Conservation (phyloP, 1,140 invertebrate species). For the Halesus radiatus region DNA sequence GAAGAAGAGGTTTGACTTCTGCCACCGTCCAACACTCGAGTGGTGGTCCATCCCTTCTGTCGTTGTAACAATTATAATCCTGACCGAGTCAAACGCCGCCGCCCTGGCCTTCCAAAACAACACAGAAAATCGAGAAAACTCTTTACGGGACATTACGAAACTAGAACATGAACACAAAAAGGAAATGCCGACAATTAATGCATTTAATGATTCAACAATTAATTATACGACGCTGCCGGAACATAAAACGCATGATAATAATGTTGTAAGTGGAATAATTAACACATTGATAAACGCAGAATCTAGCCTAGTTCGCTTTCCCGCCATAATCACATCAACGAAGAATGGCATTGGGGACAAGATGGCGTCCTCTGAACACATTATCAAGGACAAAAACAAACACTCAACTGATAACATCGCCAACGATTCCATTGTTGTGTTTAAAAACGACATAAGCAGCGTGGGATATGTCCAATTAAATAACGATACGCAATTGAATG, state of each 20-base stretch:
- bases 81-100: background rate
- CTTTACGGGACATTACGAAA: background rate
- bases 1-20: constrained; percentile 22
- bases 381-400: constrained; percentile 1
- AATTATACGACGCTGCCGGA: background rate
- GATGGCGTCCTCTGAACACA: background rate
- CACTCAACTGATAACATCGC: background rate
- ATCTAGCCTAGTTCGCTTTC: background rate
- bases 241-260: background rate
- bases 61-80: background rate
- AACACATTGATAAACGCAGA: background rate
- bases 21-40: constrained; percentile 4
- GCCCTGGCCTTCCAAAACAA: background rate
- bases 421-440: background rate
- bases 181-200: background rate
- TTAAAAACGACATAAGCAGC: background rate
- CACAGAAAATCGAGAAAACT: background rate
- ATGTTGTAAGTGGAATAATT: background rate
- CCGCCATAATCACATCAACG: background rate
- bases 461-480: background rate
- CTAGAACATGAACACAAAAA: background rate
- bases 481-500: background rate
- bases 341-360: background rate
- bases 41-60: background rate
- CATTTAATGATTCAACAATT: constrained; percentile 5